Evolutionary conservation across 2,113 vertebrate species (phyloP).

Genomic region (Gopherus flavomarginatus): DNA sequence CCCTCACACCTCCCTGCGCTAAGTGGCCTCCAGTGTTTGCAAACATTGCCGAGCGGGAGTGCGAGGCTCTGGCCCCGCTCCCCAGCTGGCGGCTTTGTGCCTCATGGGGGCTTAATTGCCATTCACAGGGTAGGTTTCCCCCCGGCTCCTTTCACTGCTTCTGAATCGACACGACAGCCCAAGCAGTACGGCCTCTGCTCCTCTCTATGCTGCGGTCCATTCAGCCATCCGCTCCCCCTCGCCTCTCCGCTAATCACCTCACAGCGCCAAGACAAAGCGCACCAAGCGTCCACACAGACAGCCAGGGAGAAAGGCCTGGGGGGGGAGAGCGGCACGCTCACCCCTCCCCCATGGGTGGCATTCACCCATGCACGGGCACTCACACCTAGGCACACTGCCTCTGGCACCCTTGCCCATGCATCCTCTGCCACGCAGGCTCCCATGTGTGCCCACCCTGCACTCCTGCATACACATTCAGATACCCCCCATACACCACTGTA

Average conservation of each 20-base stretch:
- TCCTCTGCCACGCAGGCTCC: neutral
- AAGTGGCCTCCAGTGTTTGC: conserved; percentile 72
- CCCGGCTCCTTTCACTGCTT: conserved; percentile 4
- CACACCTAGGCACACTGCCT: neutral
- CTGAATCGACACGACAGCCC: neutral
- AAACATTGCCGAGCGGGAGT: conserved; percentile 66
- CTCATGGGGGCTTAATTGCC: conserved; percentile 67
- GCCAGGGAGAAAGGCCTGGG: neutral
- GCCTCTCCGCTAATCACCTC: neutral
- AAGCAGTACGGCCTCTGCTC: neutral
- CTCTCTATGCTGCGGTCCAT: neutral
- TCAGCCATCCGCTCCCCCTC: neutral
- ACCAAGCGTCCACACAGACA: neutral
- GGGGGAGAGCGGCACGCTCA: rapidly evolving
- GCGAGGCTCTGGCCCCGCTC: conserved; percentile 63
- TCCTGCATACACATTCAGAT: neutral
- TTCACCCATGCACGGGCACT: neutral
- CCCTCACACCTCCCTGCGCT: neutral
- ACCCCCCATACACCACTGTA: neutral
- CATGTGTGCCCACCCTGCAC: neutral
- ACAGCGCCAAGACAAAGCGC: neutral
- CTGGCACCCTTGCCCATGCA: too few relatives aligned
- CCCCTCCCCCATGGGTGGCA: neutral
- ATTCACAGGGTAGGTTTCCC: conserved; percentile 26
- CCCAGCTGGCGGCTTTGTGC: conserved; percentile 70